These are phyloP conservation scores for Neria commutata DNA, from an alignment of 2,888 invertebrate species.

Conservation along the genomic window DNA sequence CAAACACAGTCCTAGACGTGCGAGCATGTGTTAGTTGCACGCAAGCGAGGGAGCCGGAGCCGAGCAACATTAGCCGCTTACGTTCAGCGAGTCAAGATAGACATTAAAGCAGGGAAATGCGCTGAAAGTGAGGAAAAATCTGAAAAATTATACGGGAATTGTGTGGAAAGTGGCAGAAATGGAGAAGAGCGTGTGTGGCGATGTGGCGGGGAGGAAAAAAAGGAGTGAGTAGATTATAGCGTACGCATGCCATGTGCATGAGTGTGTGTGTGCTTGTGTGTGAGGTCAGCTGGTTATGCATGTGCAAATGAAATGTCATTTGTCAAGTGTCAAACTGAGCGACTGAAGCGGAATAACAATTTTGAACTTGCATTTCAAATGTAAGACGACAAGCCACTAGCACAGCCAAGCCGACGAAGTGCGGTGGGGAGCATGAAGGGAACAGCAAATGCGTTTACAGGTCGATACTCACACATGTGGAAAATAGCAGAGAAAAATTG, in stretches of 20 bases:
- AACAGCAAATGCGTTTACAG: too few relatives aligned
- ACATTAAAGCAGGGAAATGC: not conserved
- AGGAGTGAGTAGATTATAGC: not conserved
- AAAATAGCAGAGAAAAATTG: too few relatives aligned
- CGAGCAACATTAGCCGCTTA: not conserved
- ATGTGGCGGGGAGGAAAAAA: not conserved
- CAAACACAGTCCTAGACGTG: slow-evolving; percentile 1
- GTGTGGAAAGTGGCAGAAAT: not conserved
- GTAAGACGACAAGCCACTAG: too few relatives aligned
- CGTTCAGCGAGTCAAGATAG: not conserved
- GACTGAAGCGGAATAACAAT: slow-evolving; percentile 1
- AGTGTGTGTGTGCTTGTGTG: slow-evolving; percentile 2
- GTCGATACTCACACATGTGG: too few relatives aligned
- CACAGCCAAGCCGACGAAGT: too few relatives aligned
- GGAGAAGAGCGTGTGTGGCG: too few relatives aligned
- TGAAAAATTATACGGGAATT: not conserved
- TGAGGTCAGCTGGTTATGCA: slow-evolving; percentile 28
- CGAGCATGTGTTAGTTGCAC: not conserved
- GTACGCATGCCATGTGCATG: too few relatives aligned
- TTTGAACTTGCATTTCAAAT: not conserved
- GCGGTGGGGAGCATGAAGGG: too few relatives aligned
- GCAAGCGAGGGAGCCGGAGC: not conserved
- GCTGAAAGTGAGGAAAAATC: not conserved
- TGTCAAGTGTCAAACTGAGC: slow-evolving; percentile 37
- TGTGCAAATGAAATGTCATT: slow-evolving; percentile 38